Evolutionary conservation across 2,888 invertebrate species (phyloP), one percentile per base, ranked within the genome.

Genomic region (Oxyscelio sp.): DNA sequence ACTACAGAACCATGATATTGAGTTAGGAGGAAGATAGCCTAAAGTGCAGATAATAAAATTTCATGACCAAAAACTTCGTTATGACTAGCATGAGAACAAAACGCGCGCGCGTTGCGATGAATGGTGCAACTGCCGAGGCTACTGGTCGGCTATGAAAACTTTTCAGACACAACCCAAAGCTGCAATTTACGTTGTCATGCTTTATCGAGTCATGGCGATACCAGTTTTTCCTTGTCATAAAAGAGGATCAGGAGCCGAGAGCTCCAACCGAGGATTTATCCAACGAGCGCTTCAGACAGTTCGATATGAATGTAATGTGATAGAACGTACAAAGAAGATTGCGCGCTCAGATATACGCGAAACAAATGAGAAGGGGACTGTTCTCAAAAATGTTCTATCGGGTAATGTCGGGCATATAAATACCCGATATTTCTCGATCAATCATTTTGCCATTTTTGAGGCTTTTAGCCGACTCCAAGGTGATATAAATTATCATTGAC

Each of bases 21-120:
- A 92, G 92, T 93, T 92, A 90, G 90, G 90, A 90, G 90, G 86
- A 89, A 88, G 88, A 89, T 88, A 87, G 86, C 86, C 88, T 89
- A 89, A 92, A 92, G 91, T 90, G 89, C 91, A 90, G 92, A 91
- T 93, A 93, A 93, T 93, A 93, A 93, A 93, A 93, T 93, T 93
- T 93, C 92, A 93, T 92, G 93, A 92, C 91, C 92, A 90, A 90
- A 91, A 93, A 93, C 90, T 92, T 93, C 88, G 91, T 93, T 92
- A 93, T 79, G 85, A 79, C 79, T 75, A 81, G 82, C 78, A 82
- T 92, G 92, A 92, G 91, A 92, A 92, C 87, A 81, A 84, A 83
- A 83, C 78, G 83, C 77, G 73, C 73, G 61, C 74, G 70, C 74
- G 70, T 73, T 52, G 71, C 82, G 86, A 65, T 84, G 81, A 85